Evolutionary conservation across 2,113 vertebrate genomes (phyloP), one percentile per base, ranked within the genome.

Genomic region (Hymenochirus boettgeri): DNA sequence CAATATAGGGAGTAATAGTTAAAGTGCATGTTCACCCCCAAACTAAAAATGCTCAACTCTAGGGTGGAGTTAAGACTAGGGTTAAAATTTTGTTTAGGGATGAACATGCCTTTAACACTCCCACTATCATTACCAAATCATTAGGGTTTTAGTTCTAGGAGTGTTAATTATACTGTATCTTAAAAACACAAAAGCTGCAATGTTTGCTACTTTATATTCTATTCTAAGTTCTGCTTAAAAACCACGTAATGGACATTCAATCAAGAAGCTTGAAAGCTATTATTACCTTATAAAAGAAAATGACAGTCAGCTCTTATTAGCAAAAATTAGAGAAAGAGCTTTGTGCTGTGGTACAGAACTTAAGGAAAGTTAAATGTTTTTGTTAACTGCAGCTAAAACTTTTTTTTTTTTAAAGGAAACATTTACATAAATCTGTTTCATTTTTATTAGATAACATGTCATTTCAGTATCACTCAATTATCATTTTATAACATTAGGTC

Each of bases 401-500:
- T 42, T 42, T n/a, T 42, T 42, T 42, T 39, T 39, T 39, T 27
- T 39, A 47, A 65, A 55, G 52, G 24, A 22, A 47, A 25, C 24
- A 56, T 33, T 46, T 17, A 27, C 45, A 42, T 56, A 31, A 46
- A 62, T 52, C 35, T 42, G 17, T 56, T 55, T 65, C 29, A 56
- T 56, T 63, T 42, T 65, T 65, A 54, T 65, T 63, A 45, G 42
- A 35, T 6, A 9, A 21, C 18, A 48, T 63, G 33, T 54, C 22
- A 54, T 46, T 29, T n/a, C 48, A n/a, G 35, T 19, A 29, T 39
- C n/a, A 35, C 56, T 62, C 24, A 46, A 46, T 45, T 65, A 47
- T 31, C 51, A n/a, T 65, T 65, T 57, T 39, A 58, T 51, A 35
- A 25, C 46, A 51, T 45, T 21, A 58, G 55, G 55, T 66, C n/a